A percentile compares a stretch with the other conserved stretches of the same genome.
Conservation (phyloP, 2,113 vertebrate genomes). For the Machaerirhynchus nigripectus region DNA sequence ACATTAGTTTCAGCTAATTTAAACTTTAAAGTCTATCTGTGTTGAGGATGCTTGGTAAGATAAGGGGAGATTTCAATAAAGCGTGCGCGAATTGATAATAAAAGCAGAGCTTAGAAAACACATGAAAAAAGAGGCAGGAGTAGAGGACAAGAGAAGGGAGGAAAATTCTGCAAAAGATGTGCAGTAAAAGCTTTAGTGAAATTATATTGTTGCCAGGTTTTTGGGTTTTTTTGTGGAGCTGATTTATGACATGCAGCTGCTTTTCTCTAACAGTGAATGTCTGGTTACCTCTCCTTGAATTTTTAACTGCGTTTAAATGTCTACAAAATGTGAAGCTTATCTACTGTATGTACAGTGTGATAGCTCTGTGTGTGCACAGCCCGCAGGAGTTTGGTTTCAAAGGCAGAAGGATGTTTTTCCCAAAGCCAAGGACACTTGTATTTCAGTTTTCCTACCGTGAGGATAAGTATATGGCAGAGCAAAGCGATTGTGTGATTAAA, state of each 20-base stretch:
- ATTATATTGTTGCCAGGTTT: neutral
- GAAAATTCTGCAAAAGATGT: neutral
- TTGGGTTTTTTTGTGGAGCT: neutral
- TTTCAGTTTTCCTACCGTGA: neutral
- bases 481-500: neutral
- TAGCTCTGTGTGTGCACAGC: neutral
- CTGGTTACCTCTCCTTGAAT: conserved; percentile 12
- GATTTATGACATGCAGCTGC: conserved; percentile 38
- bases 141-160: neutral
- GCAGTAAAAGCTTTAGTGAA: neutral
- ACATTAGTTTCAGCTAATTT: neutral
- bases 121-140: neutral
- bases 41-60: neutral
- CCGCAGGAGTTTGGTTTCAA: neutral
- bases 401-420: neutral
- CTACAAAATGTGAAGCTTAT: conserved; percentile 24
- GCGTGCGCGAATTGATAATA: neutral
- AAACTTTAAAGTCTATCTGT: neutral
- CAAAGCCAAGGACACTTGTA: neutral
- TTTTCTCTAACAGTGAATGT: neutral
- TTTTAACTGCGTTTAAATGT: neutral
- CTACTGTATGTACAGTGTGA: neutral
- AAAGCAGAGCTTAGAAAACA: neutral
- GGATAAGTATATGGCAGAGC: neutral
- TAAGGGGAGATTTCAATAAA: neutral